Conservation (phyloP, 2,797 vertebrate genomes). For the Mergus octosetaceus region DNA sequence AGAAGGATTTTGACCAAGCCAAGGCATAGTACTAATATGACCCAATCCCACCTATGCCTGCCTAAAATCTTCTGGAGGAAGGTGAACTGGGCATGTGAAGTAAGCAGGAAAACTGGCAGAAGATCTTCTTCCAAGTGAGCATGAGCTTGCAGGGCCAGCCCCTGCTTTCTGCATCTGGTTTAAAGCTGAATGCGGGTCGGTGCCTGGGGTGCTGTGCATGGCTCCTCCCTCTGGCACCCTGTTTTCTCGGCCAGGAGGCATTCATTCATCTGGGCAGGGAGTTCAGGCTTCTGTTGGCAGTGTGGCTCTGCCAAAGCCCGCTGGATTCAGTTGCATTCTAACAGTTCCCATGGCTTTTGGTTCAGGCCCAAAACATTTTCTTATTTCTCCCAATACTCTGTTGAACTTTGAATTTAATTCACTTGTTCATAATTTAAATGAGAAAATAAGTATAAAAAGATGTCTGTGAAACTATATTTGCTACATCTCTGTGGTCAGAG, state of each 20-base stretch:
- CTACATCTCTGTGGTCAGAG: neutral
- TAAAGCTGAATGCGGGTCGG: accelerated
- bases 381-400: neutral
- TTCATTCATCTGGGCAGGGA: neutral
- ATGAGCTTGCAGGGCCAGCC: too few species aligned
- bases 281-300: neutral
- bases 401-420: neutral
- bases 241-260: neutral
- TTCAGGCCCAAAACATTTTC: neutral
- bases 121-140: neutral
- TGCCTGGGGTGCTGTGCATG: too few species aligned
- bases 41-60: neutral
- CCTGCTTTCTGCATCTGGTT: neutral
- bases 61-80: too few species aligned
- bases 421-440: neutral
- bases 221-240: neutral
- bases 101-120: neutral
- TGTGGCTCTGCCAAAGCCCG: neutral
- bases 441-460: neutral
- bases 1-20: neutral
- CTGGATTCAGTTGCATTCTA: neutral
- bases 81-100: neutral
- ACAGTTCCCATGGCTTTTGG: neutral
- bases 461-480: neutral
- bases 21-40: neutral